Evolutionary conservation across 2,888 invertebrate species (phyloP), one percentile per base, ranked within the genome.

Genomic region (Maniola hyperantus): DNA sequence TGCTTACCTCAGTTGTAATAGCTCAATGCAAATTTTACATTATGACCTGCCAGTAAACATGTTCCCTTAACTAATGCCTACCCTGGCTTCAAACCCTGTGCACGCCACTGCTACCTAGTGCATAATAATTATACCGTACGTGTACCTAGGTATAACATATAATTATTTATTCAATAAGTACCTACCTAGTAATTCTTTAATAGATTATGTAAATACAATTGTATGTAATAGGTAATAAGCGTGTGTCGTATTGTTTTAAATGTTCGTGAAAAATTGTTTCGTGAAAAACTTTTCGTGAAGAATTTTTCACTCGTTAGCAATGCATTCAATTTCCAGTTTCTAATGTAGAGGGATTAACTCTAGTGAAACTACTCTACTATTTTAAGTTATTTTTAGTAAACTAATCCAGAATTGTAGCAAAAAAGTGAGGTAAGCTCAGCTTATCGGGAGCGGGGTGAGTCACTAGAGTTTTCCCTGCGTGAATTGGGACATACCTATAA

Each of bases 401-500:
- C 10, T 39, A 39, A 11, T 26, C 2, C 15, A 18, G 18, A 15
- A 15, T 48, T 48, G 48, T 4, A 13, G 44, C 48, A 18, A 61
- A n/a, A 48, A 54, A 64, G 36, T 48, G 55, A 59, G 66, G 64
- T 62, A 55, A 67, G 61, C 62, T 39, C 54, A 69, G 66, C 69
- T 72, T 72, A 69, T 66, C 64, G 74, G 77, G 77, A 87, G 88
- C 87, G 81, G 74, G 77, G 77, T 87, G 88, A 88, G 81, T 88
- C 86, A 88, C 79, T 57, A 74, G 79, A 74, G 50, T 20, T 79
- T 79, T 79, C 79, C 66, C 68, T 78, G 82, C 82, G 84, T 83
- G 80, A 82, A 84, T 83, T 81, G 79, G 77, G 80, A 87, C 89
- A 80, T 88, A 90, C 89, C 88, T 89, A 87, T 82, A 79, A 68